Percentiles rank a stretch among this genome's conserved stretches.
Conservation (phyloP, 1,140 invertebrate species). For the Scaptomyza montana region DNA sequence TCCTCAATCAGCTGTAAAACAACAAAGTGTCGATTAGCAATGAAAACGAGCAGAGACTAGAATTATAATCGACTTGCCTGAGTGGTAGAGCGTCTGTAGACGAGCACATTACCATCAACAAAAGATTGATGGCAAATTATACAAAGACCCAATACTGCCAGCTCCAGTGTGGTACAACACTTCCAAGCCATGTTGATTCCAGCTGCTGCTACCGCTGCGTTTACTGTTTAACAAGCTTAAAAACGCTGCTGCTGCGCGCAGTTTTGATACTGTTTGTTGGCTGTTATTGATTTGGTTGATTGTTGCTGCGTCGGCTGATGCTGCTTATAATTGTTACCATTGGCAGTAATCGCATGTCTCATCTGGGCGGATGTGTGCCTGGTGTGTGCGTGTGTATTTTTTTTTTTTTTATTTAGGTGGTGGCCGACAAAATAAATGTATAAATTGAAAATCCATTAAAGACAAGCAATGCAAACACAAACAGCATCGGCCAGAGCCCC, state of each 20-base stretch:
- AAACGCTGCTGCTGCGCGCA: constrained; percentile 15
- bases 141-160: constrained; percentile 55
- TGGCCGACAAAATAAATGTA: constrained; percentile 34
- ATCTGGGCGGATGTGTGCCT: constrained; percentile 47
- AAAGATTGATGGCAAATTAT: constrained; percentile 52
- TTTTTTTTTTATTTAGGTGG: not conserved
- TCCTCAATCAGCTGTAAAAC: constrained; percentile 86
- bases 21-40: not conserved
- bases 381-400: constrained; percentile 7
- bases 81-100: constrained; percentile 62
- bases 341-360: constrained; percentile 72
- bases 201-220: constrained; percentile 9
- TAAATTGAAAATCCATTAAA: constrained; percentile 43
- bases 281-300: constrained; percentile 48
- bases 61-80: constrained; percentile 47
- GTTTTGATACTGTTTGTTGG: constrained; percentile 28
- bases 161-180: constrained; percentile 47
- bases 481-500: constrained; percentile 27
- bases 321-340: constrained; percentile 50
- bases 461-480: constrained; percentile 51
- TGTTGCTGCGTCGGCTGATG: constrained; percentile 56
- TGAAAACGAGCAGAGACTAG: not conserved
- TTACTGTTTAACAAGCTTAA: constrained; percentile 12
- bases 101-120: constrained; percentile 61
- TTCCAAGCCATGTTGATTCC: constrained; percentile 47